Conservation (phyloP, 2,797 vertebrate genomes). For the Melanogrammus aeglefinus region DNA sequence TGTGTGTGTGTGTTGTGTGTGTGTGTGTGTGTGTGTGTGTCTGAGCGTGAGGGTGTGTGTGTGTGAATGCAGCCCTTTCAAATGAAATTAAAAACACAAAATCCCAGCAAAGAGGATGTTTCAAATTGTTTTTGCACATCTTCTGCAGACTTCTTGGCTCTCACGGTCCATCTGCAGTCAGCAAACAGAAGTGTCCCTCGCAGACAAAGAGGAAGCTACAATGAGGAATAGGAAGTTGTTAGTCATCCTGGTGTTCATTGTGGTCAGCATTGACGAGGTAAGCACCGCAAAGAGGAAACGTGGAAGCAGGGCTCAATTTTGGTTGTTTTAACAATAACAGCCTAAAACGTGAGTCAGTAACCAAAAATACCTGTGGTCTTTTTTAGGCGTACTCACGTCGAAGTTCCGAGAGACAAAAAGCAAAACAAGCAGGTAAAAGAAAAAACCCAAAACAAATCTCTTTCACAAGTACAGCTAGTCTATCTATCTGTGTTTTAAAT, state of each 20-base stretch:
- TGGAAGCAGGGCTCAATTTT: neutral
- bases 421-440: constrained; percentile 25
- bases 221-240: constrained; percentile 56
- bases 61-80: neutral
- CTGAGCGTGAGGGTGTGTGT: neutral
- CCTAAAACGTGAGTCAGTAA: constrained; percentile 22
- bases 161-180: constrained; percentile 14
- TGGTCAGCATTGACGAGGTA: constrained; percentile 45
- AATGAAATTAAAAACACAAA: constrained; percentile 12
- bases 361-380: neutral
- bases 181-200: constrained; percentile 27
- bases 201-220: constrained; percentile 30
- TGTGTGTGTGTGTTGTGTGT: neutral
- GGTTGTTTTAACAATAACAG: neutral
- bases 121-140: constrained; percentile 12
- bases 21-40: neutral
- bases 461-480: neutral
- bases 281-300: constrained; percentile 38
- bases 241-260: constrained; percentile 48
- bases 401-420: neutral
- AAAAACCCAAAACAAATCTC: neutral
- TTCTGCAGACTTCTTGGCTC: constrained; percentile 35
- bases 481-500: neutral
- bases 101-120: constrained; percentile 26
- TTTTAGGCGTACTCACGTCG: constrained; percentile 42